Evolutionary conservation across 2,113 vertebrate species (phyloP).

Genomic region (Atrichornis clamosus): DNA sequence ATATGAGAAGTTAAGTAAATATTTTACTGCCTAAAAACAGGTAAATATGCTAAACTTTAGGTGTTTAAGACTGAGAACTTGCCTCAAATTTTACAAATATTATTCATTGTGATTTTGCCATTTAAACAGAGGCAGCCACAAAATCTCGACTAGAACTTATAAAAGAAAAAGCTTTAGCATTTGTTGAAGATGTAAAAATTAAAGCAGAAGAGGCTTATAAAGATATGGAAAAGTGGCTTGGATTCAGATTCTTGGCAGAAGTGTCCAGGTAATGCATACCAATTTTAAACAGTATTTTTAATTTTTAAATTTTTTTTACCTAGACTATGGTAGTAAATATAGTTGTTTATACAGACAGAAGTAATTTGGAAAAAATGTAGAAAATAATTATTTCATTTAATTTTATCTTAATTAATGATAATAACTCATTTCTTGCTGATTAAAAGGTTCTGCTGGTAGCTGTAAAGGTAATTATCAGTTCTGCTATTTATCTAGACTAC

Average conservation of each 20-base stretch:
- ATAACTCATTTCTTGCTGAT: background rate
- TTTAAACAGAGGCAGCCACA: slow-evolving; percentile 72
- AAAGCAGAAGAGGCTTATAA: slow-evolving; percentile 72
- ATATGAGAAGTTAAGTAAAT: background rate
- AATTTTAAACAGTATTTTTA: background rate
- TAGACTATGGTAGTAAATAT: background rate
- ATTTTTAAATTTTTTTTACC: background rate
- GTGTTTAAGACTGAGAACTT: background rate
- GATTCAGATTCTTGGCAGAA: slow-evolving; percentile 77
- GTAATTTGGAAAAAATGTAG: background rate
- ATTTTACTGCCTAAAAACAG: background rate
- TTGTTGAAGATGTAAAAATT: slow-evolving; percentile 71
- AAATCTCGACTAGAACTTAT: slow-evolving; percentile 79
- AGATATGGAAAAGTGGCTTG: slow-evolving; percentile 82
- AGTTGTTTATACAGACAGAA: background rate
- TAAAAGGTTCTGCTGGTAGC: background rate
- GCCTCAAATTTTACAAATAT: background rate
- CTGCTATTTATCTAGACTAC: background rate
- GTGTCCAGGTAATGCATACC: slow-evolving; percentile 79
- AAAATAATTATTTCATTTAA: background rate
- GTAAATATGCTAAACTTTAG: background rate
- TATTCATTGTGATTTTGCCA: background rate
- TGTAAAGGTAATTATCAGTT: background rate
- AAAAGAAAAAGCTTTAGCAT: slow-evolving; percentile 76
- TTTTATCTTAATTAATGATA: background rate